Percentiles rank a stretch among this genome's conserved stretches.
Conservation (phyloP, 2,113 vertebrate genomes). For the Python bivittatus region DNA sequence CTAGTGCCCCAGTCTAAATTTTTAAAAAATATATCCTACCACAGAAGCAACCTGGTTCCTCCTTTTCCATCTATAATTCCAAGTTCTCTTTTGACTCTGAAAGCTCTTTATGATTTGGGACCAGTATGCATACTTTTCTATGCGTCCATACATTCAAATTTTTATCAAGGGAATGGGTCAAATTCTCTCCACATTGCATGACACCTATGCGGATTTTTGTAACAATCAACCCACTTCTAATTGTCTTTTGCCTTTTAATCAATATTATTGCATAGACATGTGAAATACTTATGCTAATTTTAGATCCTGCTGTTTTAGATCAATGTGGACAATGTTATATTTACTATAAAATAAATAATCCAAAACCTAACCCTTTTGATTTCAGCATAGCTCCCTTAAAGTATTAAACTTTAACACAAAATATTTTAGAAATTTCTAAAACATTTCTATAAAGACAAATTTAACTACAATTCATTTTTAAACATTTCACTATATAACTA, state of each 20-base stretch:
- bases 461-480: too few species aligned
- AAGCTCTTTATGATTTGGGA: not conserved
- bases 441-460: not conserved
- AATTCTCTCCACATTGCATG: not conserved
- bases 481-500: too few species aligned
- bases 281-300: not conserved
- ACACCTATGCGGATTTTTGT: not conserved
- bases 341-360: not conserved
- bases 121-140: too few species aligned
- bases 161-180: not conserved
- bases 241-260: not conserved
- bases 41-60: not conserved
- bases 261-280: not conserved
- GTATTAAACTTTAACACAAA: not conserved
- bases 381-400: not conserved
- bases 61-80: not conserved
- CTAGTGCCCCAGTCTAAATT: not conserved
- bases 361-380: not conserved
- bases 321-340: not conserved
- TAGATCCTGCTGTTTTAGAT: not conserved
- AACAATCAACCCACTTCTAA: not conserved
- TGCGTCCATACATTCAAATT: not conserved
- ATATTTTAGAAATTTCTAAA: not conserved
- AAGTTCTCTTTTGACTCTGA: not conserved
- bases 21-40: not conserved